phyloP scores from a whole-genome alignment of 2,888 invertebrate genomes.

The Serrognathus titanus region DNA sequence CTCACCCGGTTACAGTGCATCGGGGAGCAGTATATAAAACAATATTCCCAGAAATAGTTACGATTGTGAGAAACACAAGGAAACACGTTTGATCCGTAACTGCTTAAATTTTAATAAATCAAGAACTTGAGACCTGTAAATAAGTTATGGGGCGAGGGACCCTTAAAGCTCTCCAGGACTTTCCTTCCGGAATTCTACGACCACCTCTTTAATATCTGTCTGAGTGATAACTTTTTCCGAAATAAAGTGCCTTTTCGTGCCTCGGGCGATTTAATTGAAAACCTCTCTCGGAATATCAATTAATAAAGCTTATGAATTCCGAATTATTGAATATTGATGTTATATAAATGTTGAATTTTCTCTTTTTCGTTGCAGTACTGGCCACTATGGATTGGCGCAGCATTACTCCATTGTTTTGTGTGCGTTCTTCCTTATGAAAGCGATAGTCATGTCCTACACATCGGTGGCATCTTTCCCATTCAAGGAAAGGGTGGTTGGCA shows the following conservation, averaged over 20 bases:
- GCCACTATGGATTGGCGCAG: slow-evolving; percentile 45
- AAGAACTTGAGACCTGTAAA: neutral
- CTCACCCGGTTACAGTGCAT: neutral
- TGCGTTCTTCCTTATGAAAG: slow-evolving; percentile 36
- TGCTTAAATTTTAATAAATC: slow-evolving; percentile 1
- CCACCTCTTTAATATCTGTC: neutral
- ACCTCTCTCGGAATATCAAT: neutral
- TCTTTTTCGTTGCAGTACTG: slow-evolving; percentile 41
- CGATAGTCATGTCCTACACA: slow-evolving; percentile 77
- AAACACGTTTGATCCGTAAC: neutral
- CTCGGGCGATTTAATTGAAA: neutral
- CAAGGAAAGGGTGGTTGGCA: slow-evolving; percentile 96
- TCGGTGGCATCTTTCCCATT: slow-evolving; percentile 98
- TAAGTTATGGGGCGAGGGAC: neutral
- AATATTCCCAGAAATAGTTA: neutral
- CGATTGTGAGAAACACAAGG: neutral
- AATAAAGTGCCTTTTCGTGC: neutral
- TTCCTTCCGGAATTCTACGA: neutral
- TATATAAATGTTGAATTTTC: neutral
- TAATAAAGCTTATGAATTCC: neutral
- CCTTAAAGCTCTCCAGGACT: neutral
- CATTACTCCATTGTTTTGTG: slow-evolving; percentile 39
- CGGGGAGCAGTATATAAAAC: neutral
- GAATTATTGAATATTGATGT: neutral
- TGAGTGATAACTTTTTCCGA: neutral